Evolutionary conservation across 2,797 vertebrate species (phyloP).

Genomic region (Crax fasciolata): DNA sequence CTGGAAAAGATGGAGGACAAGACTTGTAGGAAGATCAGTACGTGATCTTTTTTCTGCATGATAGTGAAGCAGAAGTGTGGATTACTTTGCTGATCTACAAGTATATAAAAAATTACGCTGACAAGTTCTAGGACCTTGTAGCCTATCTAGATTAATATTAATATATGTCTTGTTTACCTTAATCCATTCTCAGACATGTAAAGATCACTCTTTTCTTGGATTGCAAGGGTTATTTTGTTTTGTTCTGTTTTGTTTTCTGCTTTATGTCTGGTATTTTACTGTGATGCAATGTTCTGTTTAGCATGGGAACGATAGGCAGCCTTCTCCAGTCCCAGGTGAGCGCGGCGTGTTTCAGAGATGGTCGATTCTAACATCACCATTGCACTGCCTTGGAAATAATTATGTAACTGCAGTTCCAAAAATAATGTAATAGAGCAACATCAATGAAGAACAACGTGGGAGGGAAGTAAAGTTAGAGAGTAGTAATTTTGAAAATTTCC

Average conservation of each 20-base stretch:
- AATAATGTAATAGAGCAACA: conserved; percentile 61
- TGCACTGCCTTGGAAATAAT: conserved; percentile 59
- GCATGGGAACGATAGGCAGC: conserved; percentile 1
- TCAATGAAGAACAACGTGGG: conserved; percentile 57
- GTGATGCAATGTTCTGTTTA: neutral
- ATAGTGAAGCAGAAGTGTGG: neutral
- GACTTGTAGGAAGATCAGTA: neutral
- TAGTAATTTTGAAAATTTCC: conserved; percentile 68
- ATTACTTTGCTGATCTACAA: neutral
- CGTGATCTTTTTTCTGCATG: neutral
- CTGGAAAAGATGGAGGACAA: neutral
- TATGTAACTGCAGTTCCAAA: conserved; percentile 68
- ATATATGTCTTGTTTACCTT: neutral
- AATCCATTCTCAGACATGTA: neutral
- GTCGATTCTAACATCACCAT: conserved; percentile 1
- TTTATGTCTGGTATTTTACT: conserved; percentile 3
- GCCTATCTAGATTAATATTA: neutral
- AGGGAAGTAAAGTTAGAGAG: conserved; percentile 62
- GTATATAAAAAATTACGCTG: neutral
- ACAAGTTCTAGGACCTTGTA: neutral
- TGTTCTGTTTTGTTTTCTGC: neutral
- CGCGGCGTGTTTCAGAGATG: conserved; percentile 37
- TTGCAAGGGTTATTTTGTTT: neutral
- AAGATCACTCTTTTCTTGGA: neutral
- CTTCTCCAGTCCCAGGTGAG: conserved; percentile 25